phyloP scores from a whole-genome alignment of 2,888 invertebrate genomes.

The Thysanoteuthis rhombus region DNA sequence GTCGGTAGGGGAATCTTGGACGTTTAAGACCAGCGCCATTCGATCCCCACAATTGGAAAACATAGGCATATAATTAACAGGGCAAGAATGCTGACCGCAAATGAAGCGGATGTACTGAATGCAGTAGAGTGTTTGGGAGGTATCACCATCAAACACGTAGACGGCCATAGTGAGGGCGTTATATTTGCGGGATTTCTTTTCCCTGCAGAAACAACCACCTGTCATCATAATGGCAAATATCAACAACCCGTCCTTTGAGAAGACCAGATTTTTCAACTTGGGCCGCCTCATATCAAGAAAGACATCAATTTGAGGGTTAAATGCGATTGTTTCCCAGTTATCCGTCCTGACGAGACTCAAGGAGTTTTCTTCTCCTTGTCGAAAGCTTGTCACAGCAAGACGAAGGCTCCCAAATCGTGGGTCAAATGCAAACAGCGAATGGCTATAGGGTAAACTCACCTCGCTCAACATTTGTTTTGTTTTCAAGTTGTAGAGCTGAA shows the following conservation, averaged over 20 bases:
- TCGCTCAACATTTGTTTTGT: constrained; percentile 56
- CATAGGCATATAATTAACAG: constrained; percentile 65
- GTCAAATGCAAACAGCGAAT: constrained; percentile 65
- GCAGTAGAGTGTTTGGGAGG: constrained; percentile 62
- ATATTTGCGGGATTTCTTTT: constrained; percentile 60
- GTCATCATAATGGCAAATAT: constrained; percentile 63
- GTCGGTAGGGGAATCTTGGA: constrained; percentile 57
- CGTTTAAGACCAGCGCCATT: constrained; percentile 65
- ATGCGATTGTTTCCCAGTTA: constrained; percentile 57
- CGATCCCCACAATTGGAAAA: constrained; percentile 65
- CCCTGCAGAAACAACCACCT: constrained; percentile 61
- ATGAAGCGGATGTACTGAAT: constrained; percentile 65
- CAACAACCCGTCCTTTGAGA: constrained; percentile 62
- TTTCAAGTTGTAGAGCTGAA: constrained; percentile 62
- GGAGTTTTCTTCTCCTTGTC: constrained; percentile 57
- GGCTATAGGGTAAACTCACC: constrained; percentile 52
- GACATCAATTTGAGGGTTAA: constrained; percentile 60
- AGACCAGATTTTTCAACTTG: constrained; percentile 60
- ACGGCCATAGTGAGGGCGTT: constrained; percentile 63
- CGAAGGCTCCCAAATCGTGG: constrained; percentile 62
- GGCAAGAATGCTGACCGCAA: constrained; percentile 64
- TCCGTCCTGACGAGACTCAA: constrained; percentile 59
- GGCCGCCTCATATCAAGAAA: constrained; percentile 58
- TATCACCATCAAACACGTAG: constrained; percentile 64
- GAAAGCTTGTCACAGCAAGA: constrained; percentile 64